Percentiles rank a stretch among this genome's conserved stretches.
Conservation (phyloP, 2,888 invertebrate species). For the Diaprepes abbreviatus region DNA sequence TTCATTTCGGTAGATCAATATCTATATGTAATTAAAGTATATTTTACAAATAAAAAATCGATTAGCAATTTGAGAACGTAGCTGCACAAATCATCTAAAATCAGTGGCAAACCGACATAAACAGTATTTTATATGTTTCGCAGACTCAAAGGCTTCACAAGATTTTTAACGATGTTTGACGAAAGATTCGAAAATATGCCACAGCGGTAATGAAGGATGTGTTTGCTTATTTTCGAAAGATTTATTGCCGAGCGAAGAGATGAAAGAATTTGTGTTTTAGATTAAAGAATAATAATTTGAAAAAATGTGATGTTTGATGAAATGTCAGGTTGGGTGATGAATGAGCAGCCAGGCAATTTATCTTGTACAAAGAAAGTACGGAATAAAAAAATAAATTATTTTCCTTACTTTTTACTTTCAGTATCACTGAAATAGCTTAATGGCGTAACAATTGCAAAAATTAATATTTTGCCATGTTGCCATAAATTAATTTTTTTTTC, state of each 20-base stretch:
- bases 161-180: conserved; percentile 41
- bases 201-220: conserved; percentile 39
- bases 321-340: conserved; percentile 7
- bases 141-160: conserved; percentile 32
- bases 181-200: conserved; percentile 47
- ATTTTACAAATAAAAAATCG: no score
- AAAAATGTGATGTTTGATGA: conserved; percentile 20
- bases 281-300: conserved; percentile 27
- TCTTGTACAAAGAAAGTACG: no score
- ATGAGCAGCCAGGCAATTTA: neutral
- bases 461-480: no score
- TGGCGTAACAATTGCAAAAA: no score
- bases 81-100: conserved; percentile 1
- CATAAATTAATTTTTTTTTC: no score
- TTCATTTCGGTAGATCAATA: no score
- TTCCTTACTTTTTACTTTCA: no score
- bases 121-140: conserved; percentile 34
- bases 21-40: no score
- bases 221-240: conserved; percentile 39
- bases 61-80: no score
- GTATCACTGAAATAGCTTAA: no score
- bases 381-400: no score
- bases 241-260: conserved; percentile 16
- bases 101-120: conserved; percentile 27
- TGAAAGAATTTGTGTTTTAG: conserved; percentile 32